Evolutionary conservation across 2,797 vertebrate species (phyloP), one percentile per base, ranked within the genome.

Genomic region (Carapus acus): DNA sequence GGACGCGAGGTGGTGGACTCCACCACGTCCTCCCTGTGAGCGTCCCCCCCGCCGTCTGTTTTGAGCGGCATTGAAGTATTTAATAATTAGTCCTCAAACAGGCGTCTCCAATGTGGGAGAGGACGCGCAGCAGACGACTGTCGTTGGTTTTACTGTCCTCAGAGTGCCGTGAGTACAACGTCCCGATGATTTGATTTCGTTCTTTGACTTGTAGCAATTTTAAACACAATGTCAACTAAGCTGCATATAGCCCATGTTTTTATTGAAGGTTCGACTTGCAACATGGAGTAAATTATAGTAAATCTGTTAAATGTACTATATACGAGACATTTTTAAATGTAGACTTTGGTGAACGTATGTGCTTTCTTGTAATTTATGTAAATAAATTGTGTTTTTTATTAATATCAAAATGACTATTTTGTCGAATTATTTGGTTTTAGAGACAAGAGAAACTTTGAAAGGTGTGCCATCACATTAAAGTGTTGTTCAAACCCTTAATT

Each of bases 1-100:
- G 95, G 96, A 13, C 91, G 93, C 0, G 96, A 98, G 76, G 94
- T 97, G 65, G 93, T 97, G 67, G 96, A 98, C 77, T 98, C 96
- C 20, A 98, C 94, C 0, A 98, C 96, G 0, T 98, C 96, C 0
- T 99, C 96, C 19, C 89, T 99, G 84, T 99, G 90, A 97, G 82
- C 55, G 76, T 54, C 23, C 57, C 58, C 64, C 45, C n/a, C 51
- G 61, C 62, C 62, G 64, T 73, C 49, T 68, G 37, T 71, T 77
- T 75, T 82, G 82, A 73, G 85, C 74, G 76, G 62, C 78, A 64
- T 77, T 73, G n/a, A 13, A 36, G 34, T 36, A 76, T 84, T 77
- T 85, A 84, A 85, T 65, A 74, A 77, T 70, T 82, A 79, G 79
- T 86, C 70, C 74, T 73, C 67, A 79, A 73, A 73, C 77, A 84